phyloP scores from a whole-genome alignment of 2,797 vertebrate species.

The Caiman crocodilus region DNA sequence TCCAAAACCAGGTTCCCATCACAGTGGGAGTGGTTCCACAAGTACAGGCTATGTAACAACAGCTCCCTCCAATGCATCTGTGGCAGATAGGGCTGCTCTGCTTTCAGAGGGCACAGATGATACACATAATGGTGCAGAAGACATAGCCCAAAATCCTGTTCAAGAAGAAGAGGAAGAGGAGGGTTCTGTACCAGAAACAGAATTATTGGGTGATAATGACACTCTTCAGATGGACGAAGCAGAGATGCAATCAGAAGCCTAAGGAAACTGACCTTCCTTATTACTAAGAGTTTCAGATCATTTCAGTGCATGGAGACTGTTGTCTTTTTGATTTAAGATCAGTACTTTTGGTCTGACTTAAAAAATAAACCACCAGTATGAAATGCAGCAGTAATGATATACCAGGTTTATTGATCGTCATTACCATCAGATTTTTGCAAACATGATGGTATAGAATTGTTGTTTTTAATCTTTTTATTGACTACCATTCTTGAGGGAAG shows the following conservation, averaged over 20 bases:
- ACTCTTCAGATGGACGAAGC: slow-evolving; percentile 85
- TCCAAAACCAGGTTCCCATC: slow-evolving; percentile 92
- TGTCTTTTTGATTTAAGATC: slow-evolving; percentile 12
- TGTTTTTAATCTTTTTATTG: slow-evolving; percentile 37
- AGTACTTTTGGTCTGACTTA: slow-evolving; percentile 5
- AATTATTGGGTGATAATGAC: slow-evolving; percentile 92
- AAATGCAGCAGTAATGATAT: slow-evolving; percentile 34
- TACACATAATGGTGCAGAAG: slow-evolving; percentile 77
- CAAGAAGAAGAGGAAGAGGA: slow-evolving; percentile 85
- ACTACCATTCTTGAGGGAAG: slow-evolving; percentile 66
- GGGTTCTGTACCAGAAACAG: slow-evolving; percentile 90
- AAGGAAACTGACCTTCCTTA: slow-evolving; percentile 54
- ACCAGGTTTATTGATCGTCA: not conserved
- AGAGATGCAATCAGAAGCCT: slow-evolving; percentile 85
- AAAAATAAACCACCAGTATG: not conserved
- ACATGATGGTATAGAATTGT: slow-evolving; percentile 13
- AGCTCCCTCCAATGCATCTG: slow-evolving; percentile 89
- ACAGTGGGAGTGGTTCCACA: slow-evolving; percentile 96
- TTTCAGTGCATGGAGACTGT: slow-evolving; percentile 39
- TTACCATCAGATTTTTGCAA: slow-evolving; percentile 9
- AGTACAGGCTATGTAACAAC: slow-evolving; percentile 97
- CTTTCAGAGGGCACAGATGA: slow-evolving; percentile 85
- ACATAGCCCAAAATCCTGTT: slow-evolving; percentile 82
- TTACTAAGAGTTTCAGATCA: slow-evolving; percentile 1
- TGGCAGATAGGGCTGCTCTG: slow-evolving; percentile 88